Conservation (phyloP, 2,888 invertebrate genomes). For the Hemicrepidius hirtus region DNA sequence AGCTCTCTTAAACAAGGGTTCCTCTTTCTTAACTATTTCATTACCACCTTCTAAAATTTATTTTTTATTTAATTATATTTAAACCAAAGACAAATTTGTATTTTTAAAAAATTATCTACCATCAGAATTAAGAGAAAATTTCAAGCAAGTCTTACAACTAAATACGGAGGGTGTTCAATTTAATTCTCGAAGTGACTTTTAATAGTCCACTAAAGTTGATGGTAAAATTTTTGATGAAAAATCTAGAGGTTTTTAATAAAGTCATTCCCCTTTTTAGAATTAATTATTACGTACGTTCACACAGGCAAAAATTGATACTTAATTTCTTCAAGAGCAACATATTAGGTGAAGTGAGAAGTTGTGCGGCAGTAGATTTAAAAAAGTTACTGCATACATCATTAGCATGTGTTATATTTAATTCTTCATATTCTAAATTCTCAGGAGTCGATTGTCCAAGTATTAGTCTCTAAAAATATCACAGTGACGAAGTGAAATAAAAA, state of each 20-base stretch:
- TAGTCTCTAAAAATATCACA: constrained; percentile 26
- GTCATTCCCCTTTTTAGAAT: too few relatives aligned
- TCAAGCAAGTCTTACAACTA: too few relatives aligned
- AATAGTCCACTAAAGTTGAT: too few relatives aligned
- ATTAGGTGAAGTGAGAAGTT: constrained; percentile 10
- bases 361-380: neutral
- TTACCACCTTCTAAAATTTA: neutral
- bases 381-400: neutral
- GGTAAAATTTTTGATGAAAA: too few relatives aligned
- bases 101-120: too few relatives aligned
- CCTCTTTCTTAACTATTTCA: neutral
- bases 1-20: constrained; percentile 17
- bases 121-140: too few relatives aligned
- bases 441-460: neutral
- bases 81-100: too few relatives aligned
- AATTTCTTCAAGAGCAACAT: constrained; percentile 24
- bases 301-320: constrained; percentile 31
- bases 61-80: neutral
- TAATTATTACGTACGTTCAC: constrained; percentile 32
- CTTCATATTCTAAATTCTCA: constrained; percentile 10
- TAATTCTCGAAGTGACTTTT: too few relatives aligned
- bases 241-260: too few relatives aligned
- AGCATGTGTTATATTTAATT: constrained; percentile 16
- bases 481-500: too few relatives aligned
- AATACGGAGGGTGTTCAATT: too few relatives aligned